phyloP scores from a whole-genome alignment of 2,888 invertebrate species.

The Siphlonurus alternatus region DNA sequence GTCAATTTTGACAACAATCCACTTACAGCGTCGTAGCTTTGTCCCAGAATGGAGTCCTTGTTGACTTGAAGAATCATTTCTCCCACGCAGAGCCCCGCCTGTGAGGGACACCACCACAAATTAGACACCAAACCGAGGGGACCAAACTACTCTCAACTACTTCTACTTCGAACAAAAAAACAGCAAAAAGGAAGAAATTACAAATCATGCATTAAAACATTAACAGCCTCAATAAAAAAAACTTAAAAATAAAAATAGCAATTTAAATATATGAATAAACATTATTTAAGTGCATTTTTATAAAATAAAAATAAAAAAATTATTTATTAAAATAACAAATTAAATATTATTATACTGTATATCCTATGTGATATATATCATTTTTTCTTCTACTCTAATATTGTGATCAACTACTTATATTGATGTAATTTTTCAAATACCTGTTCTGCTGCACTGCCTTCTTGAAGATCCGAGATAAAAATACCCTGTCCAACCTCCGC shows the following conservation, averaged over 20 bases:
- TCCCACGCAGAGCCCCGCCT: conserved; percentile 89
- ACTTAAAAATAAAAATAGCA: not conserved
- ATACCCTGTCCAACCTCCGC: conserved; percentile 83
- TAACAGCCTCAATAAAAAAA: conserved; percentile 12
- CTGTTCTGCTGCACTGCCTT: conserved; percentile 74
- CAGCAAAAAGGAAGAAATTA: conserved; percentile 9
- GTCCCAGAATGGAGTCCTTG: conserved; percentile 72
- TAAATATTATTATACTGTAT: not conserved
- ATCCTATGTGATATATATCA: not conserved
- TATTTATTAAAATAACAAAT: conserved; percentile 2
- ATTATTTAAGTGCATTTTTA: no score
- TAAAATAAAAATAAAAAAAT: no score
- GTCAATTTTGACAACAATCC: no score
- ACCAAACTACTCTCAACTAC: not conserved
- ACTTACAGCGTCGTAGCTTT: conserved; percentile 70
- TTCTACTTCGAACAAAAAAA: conserved; percentile 13
- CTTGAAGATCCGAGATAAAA: conserved; percentile 84
- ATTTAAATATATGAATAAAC: no score
- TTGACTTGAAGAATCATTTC: conserved; percentile 96
- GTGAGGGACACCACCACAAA: conserved; percentile 20
- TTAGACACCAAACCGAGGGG: not conserved
- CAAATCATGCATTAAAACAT: conserved; percentile 1
- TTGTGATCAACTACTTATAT: not conserved
- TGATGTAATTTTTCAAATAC: conserved; percentile 27
- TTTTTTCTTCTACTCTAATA: not conserved